Evolutionary conservation across 2,113 vertebrate genomes (phyloP), one percentile per base, ranked within the genome.

Genomic region (Lophochroa leadbeateri): DNA sequence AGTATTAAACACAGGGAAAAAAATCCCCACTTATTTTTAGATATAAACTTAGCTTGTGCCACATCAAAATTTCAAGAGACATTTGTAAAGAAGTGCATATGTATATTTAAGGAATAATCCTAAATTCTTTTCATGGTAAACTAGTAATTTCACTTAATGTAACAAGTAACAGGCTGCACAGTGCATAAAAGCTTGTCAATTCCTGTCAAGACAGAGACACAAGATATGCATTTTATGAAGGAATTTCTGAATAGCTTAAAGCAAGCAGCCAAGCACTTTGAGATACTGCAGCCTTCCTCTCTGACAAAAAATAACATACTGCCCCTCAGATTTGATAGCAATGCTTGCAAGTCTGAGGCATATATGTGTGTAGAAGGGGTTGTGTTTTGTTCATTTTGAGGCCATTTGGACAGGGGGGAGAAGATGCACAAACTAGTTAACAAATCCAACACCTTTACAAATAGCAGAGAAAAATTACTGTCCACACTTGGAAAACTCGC

Each of bases 351-450:
- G 31, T 11, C 7, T 31, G 17, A 74, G 9, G 11, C 64, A 53
- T 2, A 1, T 6, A 7, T 37, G 12, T 49, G 16, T 43, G 21
- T 60, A 50, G 64, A 64, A 82, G 4, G 3, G 17, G 16, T 10
- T 2, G 2, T 9, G 24, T 80, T 68, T 68, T 5, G 2, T 60
- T 83, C n/a, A 46, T 80, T 88, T 27, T 75, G 78, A 87, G 6
- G 31, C 20, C 0, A 0, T 27, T 31, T 15, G 13, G 4, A 4
- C 2, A 2, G 6, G 1, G 1, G 37, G 24, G 17, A n/a, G 43
- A 64, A 44, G 16, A 47, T 8, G 13, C 12, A 49, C 10, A 33
- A 28, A 10, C 13, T 13, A 74, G 16, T 82, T 61, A 43, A 65
- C 21, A 77, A 79, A 53, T 5, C 33, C 2, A 44, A 13, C 4